Conservation (phyloP, 2,888 invertebrate genomes). For the Hyposoter dolosus region DNA sequence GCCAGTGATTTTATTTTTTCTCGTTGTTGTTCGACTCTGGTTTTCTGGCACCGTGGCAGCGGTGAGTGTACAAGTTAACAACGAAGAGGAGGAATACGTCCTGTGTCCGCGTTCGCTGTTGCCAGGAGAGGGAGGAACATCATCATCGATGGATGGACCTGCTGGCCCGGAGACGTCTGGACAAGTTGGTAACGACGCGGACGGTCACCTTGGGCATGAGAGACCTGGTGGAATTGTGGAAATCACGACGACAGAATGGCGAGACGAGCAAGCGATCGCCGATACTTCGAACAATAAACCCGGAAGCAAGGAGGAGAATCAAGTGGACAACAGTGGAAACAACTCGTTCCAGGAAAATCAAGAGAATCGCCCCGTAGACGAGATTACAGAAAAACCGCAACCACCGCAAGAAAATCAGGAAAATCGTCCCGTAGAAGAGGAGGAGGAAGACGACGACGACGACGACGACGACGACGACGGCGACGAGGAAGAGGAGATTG, state of each 20-base stretch:
- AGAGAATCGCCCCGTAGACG: not conserved
- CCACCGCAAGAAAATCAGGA: not conserved
- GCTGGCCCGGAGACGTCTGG: not conserved
- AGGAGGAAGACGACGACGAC: not conserved
- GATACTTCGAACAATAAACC: not conserved
- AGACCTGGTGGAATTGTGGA: not conserved
- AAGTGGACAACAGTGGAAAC: not conserved
- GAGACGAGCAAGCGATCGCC: not conserved
- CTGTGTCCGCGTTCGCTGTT: not conserved
- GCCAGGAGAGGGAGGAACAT: not conserved
- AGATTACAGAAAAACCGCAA: not conserved
- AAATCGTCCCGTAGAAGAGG: not conserved
- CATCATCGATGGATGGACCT: not conserved
- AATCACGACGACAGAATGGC: not conserved
- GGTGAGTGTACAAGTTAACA: not conserved
- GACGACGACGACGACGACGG: too few relatives aligned
- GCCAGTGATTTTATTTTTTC: not conserved
- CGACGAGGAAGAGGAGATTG: not conserved
- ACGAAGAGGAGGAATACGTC: not conserved
- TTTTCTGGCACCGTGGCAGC: not conserved
- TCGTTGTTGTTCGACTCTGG: not conserved
- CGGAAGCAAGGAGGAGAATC: not conserved
- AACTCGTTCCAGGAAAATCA: not conserved
- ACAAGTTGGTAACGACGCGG: not conserved
- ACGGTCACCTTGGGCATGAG: not conserved